Evolutionary conservation across 1,140 invertebrate genomes (phyloP).

Genomic region (Radopholus similis): DNA sequence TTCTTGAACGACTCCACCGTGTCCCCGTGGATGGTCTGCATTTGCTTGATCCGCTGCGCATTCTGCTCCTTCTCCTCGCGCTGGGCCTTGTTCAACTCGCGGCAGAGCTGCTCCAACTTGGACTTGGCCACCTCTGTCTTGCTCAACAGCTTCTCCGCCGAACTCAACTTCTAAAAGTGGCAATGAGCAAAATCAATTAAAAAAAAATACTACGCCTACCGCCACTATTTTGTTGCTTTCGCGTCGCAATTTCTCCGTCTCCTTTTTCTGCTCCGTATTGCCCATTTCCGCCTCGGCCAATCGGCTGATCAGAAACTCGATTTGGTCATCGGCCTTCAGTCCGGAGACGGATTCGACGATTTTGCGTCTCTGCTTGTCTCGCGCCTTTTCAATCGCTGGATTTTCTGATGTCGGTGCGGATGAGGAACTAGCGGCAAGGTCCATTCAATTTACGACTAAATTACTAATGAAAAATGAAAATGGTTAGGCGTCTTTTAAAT

Average conservation of each 20-base stretch:
- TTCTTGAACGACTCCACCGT: conserved; percentile 44
- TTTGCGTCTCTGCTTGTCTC: conserved; percentile 14
- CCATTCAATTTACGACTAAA: background rate
- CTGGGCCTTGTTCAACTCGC: conserved; percentile 30
- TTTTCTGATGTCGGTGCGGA: background rate
- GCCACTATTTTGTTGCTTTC: conserved; percentile 11
- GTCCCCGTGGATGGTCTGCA: conserved; percentile 23
- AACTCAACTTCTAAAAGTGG: conserved; percentile 26
- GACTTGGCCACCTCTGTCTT: conserved; percentile 44
- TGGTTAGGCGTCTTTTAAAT: too few species aligned
- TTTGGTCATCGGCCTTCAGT: conserved; percentile 23
- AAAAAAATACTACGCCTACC: background rate
- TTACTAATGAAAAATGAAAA: too few species aligned
- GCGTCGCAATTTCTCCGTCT: conserved; percentile 8
- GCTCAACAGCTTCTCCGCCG: conserved; percentile 34
- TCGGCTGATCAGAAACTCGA: conserved; percentile 34
- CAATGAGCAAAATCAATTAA: background rate
- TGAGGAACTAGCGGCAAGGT: conserved; percentile 12
- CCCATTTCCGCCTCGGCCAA: conserved; percentile 22
- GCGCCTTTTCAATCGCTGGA: conserved; percentile 11
- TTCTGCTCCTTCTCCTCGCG: conserved; percentile 39
- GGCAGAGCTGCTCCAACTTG: conserved; percentile 46
- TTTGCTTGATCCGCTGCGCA: conserved; percentile 9
- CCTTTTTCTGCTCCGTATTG: conserved; percentile 22
- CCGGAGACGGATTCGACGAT: conserved; percentile 11